phyloP scores from a whole-genome alignment of 2,888 invertebrate species.

The Drosophila rubida region DNA sequence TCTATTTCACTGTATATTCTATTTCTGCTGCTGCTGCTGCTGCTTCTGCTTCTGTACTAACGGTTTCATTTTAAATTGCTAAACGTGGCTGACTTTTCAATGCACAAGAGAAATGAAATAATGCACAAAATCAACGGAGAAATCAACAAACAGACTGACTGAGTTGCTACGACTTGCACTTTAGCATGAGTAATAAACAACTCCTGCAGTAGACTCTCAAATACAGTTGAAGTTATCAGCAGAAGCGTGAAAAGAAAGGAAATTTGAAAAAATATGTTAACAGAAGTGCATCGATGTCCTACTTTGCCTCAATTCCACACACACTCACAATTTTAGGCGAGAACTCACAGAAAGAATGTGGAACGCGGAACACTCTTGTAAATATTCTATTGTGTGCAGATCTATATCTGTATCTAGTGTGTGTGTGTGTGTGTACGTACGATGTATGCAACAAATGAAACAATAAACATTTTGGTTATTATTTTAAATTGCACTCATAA shows the following conservation, averaged over 20 bases:
- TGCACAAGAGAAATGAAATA: constrained; percentile 9
- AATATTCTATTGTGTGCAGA: constrained; percentile 1
- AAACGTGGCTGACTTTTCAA: constrained; percentile 52
- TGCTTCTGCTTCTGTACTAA: constrained; percentile 58
- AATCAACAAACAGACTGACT: constrained; percentile 24
- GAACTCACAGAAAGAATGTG: background rate
- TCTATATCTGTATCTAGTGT: constrained; percentile 36
- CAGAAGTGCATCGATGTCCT: no score
- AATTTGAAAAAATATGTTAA: no score
- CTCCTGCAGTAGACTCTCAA: background rate
- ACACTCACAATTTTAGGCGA: background rate
- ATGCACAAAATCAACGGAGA: constrained; percentile 38
- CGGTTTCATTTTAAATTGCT: constrained; percentile 49
- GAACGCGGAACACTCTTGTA: background rate
- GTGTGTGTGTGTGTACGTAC: constrained; percentile 18
- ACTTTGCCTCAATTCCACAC: background rate
- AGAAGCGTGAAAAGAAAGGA: no score
- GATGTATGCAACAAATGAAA: constrained; percentile 52
- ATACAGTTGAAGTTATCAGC: background rate
- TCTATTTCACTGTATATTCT: constrained; percentile 15
- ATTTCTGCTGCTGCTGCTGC: constrained; percentile 34
- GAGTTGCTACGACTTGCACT: background rate
- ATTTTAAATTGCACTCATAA: constrained; percentile 54
- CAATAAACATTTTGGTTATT: constrained; percentile 49
- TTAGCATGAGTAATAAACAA: background rate